Base-by-base conservation (phyloP, 1,140 invertebrate species). In the Cydia amplana region DNA sequence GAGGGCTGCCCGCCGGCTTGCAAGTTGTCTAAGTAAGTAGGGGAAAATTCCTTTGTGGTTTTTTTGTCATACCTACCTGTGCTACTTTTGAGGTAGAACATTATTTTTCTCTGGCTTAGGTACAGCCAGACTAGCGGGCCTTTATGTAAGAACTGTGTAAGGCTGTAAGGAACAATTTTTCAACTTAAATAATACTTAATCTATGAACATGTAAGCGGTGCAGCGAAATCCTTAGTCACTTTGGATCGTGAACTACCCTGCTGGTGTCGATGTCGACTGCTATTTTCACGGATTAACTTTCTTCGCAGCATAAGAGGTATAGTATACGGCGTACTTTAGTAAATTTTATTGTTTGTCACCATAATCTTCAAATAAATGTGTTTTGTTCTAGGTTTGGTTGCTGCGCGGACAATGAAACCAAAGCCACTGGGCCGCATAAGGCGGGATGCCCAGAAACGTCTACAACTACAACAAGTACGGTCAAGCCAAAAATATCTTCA, bases 1-100 rank as follows among this genome's bases (percentile, higher is more conserved):
- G 96, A 97, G 86, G 97, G 97, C 32, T 98, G 97, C 85, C 96
- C 95, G 18, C 94, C 95, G 2, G 82, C 93, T n/a, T 96, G 96
- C 86, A 91, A 93, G 25, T 90, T 94, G 73, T 94, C 95, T 10
- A 93, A 95, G 95, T 96, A 91, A 93, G 93, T 78, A 1, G 10
- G 7, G 4, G 2, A 4, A 23, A 12, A 63, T 10, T 60, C 14
- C 28, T 20, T n/a, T 9, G 46, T 16, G 12, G 63, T 40, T 60
- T 65, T 75, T 4, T 23, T 28, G 28, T 28, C 28, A 28, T 28
- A 32, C 32, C 32, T 32, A 32, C 60, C 32, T 70, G 64, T 32
- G 43, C 18, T 20, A 43, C 14, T 75, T 14, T 73, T 74, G 72
- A 78, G 63, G 40, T 43, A 0, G 28, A 28, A 28, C 28, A 28